Evolutionary conservation across 2,113 vertebrate species (phyloP).

Genomic region (Oncorhynchus gorbuscha): DNA sequence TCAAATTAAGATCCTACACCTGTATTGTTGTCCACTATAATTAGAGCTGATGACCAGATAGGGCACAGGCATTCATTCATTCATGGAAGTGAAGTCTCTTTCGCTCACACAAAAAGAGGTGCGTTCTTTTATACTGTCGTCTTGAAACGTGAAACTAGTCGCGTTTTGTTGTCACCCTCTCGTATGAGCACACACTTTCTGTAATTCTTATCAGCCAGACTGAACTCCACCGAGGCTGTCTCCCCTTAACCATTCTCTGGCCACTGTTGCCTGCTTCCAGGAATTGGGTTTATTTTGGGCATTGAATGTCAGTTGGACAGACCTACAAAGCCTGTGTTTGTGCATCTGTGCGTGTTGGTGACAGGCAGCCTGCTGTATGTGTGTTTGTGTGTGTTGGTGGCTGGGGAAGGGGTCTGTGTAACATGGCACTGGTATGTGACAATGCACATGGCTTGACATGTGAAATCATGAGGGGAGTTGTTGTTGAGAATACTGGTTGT

Average conservation of each 20-base stretch:
- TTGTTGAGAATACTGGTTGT: neutral
- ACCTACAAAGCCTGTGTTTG: neutral
- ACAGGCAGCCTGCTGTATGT: neutral
- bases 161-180: neutral
- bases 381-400: neutral
- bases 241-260: neutral
- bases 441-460: neutral
- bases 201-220: neutral
- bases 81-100: too few species aligned
- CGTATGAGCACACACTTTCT: neutral
- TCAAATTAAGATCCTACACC: too few species aligned
- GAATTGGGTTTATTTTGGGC: slow-evolving; percentile 32
- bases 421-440: neutral
- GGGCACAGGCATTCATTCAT: too few species aligned
- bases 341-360: neutral
- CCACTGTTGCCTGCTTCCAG: slow-evolving; percentile 11
- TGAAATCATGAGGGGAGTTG: neutral
- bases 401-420: neutral
- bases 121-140: neutral
- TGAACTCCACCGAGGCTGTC: neutral
- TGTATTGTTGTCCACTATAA: too few species aligned
- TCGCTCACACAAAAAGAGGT: too few species aligned
- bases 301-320: neutral
- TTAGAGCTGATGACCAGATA: too few species aligned
- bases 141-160: neutral